Evolutionary conservation across 2,113 vertebrate genomes (phyloP), one percentile per base, ranked within the genome.

Genomic region (Pseudorhombus dupliciocellatus): DNA sequence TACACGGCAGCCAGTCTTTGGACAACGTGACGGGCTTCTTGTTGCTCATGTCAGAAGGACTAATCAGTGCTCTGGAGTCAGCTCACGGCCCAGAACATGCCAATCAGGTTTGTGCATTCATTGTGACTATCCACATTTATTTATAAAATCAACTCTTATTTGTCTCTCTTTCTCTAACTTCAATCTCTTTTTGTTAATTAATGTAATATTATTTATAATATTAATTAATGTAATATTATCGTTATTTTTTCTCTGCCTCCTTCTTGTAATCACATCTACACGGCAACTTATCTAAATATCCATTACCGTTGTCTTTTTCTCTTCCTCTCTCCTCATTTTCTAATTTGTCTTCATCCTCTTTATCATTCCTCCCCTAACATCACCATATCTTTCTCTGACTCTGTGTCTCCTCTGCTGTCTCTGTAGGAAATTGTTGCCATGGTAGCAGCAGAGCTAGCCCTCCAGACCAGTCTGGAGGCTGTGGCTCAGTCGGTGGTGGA

Each of bases 401-500:
- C 62, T 3, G 12, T 0, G 4, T 55, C 48, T 51, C 40, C 21
- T 26, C 7, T 59, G 11, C 62, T 31, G 16, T 77, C 72, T 16
- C 48, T 51, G n/a, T 68, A 99, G 98, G 97, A 98, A 78, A 96
- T 99, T 0, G 97, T 98, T 26, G 96, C 97, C 53, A 99, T 98
- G 95, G 98, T 99, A 67, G 97, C 96, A 55, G 98, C 97, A 0
- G 98, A 99, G 88, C 94, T 98, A 84, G 96, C 95, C 76, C 97
- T 95, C 92, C 97, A 99, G 92, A 94, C 81, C 0, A 96, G 90
- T 0, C 91, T 99, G 88, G 97, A 98, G 52, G 94, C 93, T 0
- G 97, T 94, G 73, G 96, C 97, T 20, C 97, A 98, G 91, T 96
- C 96, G 0, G 97, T 99, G 82, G 98, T 99, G 81, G 97, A 99